Base-by-base conservation (phyloP, 2,888 invertebrate genomes). In the Drosophila mimica region DNA sequence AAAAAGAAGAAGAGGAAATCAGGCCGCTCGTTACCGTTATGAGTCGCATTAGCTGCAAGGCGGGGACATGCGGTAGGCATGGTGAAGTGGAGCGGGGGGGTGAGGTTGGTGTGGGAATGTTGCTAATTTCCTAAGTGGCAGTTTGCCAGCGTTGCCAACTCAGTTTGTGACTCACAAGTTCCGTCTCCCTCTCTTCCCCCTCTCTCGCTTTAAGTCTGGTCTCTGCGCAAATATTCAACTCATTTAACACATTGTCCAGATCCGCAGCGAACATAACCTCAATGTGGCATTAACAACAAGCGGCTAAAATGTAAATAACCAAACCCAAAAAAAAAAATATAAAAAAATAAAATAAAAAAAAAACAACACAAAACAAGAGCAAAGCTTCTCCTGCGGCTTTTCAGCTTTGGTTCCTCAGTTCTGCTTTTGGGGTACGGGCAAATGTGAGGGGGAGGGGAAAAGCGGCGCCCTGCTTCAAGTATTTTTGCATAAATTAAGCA, bases 191-290 rank as follows among this genome's bases (percentile, higher is more conserved):
- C 57, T 34, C 28, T 60, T 25, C 20, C 1, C n/a, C 38, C 25
- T 46, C 6, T 46, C 31, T 33, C 28, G 30, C 40, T 52, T 13
- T 51, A 57, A 28, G 36, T 46, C 53, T 17, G 43, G 62, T 48
- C 70, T 56, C 53, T 70, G 65, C 43, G 62, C 84, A 78, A 87
- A 74, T 74, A 85, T 74, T 85, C 73, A 75, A 88, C 86, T 88
- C 89, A 88, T 83, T 83, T 88, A 83, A 77, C 88, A 89, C 88
- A 87, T 83, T 88, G 86, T 88, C 56, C 71, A 74, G 74, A 83
- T 83, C 78, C 67, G 67, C 34, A 61, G 70, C 59, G 70, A 78
- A 74, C 78, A 75, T 78, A 85, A 75, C 77, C 80, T 79, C 88
- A 84, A 80, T 64, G 57, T 64, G 52, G 56, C 68, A 74, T 74